phyloP scores from a whole-genome alignment of 2,888 invertebrate genomes.

The Nemoura dubitans region DNA sequence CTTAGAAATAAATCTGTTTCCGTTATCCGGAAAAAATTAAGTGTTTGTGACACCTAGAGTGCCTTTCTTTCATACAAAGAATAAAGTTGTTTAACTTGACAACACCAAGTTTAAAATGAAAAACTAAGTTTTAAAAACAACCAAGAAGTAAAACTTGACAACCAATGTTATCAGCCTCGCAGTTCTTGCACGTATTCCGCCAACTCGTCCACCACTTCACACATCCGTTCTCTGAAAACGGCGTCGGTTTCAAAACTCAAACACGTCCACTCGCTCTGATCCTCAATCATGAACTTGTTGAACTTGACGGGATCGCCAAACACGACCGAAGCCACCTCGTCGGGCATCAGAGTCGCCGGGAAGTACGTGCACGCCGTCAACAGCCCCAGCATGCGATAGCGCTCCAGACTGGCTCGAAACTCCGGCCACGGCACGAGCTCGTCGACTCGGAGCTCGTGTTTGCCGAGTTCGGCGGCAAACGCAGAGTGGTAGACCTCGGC shows the following conservation, averaged over 20 bases:
- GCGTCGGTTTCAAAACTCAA: neutral
- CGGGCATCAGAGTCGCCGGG: neutral
- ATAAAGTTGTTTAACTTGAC: too few relatives aligned
- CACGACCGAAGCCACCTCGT: neutral
- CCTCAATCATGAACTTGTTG: neutral
- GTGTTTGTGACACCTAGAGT: too few relatives aligned
- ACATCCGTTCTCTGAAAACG: neutral
- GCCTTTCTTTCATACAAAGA: too few relatives aligned
- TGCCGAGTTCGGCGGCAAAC: slow-evolving; percentile 60
- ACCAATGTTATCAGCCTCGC: too few relatives aligned
- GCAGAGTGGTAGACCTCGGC: slow-evolving; percentile 67
- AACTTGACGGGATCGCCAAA: neutral
- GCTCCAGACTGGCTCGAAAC: slow-evolving; percentile 59
- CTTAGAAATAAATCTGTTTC: too few relatives aligned
- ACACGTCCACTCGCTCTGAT: neutral
- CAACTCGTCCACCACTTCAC: neutral
- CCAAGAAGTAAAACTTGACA: too few relatives aligned
- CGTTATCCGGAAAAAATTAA: too few relatives aligned
- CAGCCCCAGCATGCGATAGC: neutral
- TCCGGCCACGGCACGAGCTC: slow-evolving; percentile 60
- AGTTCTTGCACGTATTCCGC: neutral
- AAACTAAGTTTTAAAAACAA: too few relatives aligned
- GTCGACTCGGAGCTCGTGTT: slow-evolving; percentile 59
- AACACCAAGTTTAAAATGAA: too few relatives aligned
- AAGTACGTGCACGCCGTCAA: neutral